Evolutionary conservation across 2,888 invertebrate genomes (phyloP).

Genomic region (Agrotis segetum): DNA sequence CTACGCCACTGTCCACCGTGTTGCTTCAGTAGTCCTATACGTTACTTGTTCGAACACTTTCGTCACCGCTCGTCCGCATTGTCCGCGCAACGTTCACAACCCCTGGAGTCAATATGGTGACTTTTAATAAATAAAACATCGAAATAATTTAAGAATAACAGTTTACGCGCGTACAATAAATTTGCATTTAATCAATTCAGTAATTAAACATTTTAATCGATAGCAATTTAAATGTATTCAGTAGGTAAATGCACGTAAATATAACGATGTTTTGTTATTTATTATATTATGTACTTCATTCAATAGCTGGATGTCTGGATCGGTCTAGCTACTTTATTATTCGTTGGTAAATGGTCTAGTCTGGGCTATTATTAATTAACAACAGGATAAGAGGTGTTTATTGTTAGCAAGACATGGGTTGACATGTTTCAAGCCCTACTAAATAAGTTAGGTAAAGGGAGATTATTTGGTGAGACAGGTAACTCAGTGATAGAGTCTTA

Average conservation of each 20-base stretch:
- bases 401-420: constrained; percentile 33
- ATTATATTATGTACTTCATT: no score
- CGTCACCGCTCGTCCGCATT: no score
- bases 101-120: constrained; percentile 68
- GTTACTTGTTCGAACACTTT: no score
- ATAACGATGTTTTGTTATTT: no score
- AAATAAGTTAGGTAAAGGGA: no score
- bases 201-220: constrained; percentile 43
- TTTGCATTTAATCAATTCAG: constrained; percentile 60
- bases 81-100: constrained; percentile 62
- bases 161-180: constrained; percentile 26
- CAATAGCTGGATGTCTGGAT: no score
- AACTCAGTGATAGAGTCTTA: no score
- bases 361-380: not conserved
- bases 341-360: not conserved
- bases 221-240: constrained; percentile 8
- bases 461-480: no score
- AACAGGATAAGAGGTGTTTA: constrained; percentile 4
- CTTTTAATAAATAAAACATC: constrained; percentile 74
- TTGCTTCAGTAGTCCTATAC: no score
- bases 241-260: not conserved
- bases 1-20: no score
- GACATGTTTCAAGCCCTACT: not conserved
- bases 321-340: not conserved
- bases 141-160: constrained; percentile 35